Evolutionary conservation across 2,113 vertebrate species (phyloP), one percentile per base, ranked within the genome.

Genomic region (Aythya baeri): DNA sequence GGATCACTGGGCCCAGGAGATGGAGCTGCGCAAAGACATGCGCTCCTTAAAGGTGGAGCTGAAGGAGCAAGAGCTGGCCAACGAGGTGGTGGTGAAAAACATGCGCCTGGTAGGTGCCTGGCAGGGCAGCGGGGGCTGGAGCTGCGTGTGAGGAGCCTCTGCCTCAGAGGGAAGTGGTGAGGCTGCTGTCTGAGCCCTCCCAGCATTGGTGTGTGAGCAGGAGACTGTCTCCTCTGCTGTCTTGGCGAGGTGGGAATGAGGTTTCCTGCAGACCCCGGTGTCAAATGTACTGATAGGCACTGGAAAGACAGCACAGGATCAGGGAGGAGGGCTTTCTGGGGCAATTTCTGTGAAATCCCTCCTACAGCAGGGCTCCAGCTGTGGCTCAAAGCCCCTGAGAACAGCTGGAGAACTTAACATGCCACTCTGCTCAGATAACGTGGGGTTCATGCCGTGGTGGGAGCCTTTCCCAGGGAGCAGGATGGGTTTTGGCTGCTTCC

Each of bases 41-140:
- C 96, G 81, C 17, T 81, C 72, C 3, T 86, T 99, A 79, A 98
- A 97, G 86, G 94, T 97, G 22, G 97, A 98, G 76, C 79, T 98
- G 50, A 98, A 98, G 50, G 98, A 99, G 93, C 98, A 98, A 90
- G 98, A 99, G 89, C 88, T 99, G 41, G 97, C 98, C 77, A 97
- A 78, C 0, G 98, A 99, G 83, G 96, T 96, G 88, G 92, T 97
- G 6, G 54, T 98, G 83, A 98, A 98, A 96, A 98, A 98, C 94
- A 92, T 99, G 23, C 96, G 98, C 71, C 90, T 99, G 99, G 99
- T 99, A 97, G 0, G 57, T 38, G 8, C 29, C 32, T 4, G 8
- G 17, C 17, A 0, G 31, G n/a, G 36, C 13, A 16, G 29, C 22
- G 11, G 49, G 77, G 49, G n/a, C 59, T 6, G 7, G 36, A 76